Conservation (phyloP, 2,113 vertebrate species). For the Antennarius striatus region DNA sequence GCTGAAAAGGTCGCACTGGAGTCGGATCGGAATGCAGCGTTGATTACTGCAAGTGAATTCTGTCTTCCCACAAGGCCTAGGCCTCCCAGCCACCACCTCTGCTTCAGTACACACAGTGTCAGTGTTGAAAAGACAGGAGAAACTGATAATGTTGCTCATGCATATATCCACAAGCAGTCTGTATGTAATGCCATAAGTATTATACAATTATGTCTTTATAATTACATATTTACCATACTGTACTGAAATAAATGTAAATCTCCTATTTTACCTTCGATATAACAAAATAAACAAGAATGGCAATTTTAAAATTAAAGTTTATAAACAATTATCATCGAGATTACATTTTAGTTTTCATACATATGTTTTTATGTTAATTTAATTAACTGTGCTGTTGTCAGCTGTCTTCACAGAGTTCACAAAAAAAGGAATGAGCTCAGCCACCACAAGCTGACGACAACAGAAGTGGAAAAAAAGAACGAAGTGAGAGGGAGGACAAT, state of each 20-base stretch:
- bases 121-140: neutral
- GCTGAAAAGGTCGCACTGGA: constrained; percentile 92
- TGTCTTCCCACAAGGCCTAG: constrained; percentile 90
- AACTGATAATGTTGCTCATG: too few species aligned
- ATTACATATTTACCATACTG: too few species aligned
- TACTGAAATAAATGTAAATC: too few species aligned
- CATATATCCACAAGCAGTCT: too few species aligned
- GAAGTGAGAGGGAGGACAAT: constrained; percentile 22
- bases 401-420: neutral
- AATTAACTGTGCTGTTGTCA: neutral
- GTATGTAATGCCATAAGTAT: too few species aligned
- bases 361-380: neutral
- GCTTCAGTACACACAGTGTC: constrained; percentile 28
- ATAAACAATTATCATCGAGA: too few species aligned
- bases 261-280: too few species aligned
- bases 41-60: constrained; percentile 92
- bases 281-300: too few species aligned
- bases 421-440: constrained; percentile 1
- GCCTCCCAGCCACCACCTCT: constrained; percentile 83
- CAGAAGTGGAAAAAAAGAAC: neutral
- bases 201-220: too few species aligned
- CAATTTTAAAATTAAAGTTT: too few species aligned
- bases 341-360: too few species aligned
- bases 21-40: constrained; percentile 86
- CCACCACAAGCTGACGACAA: constrained; percentile 1